Conservation (phyloP, 2,888 invertebrate species). For the Ptychoptera albimana region DNA sequence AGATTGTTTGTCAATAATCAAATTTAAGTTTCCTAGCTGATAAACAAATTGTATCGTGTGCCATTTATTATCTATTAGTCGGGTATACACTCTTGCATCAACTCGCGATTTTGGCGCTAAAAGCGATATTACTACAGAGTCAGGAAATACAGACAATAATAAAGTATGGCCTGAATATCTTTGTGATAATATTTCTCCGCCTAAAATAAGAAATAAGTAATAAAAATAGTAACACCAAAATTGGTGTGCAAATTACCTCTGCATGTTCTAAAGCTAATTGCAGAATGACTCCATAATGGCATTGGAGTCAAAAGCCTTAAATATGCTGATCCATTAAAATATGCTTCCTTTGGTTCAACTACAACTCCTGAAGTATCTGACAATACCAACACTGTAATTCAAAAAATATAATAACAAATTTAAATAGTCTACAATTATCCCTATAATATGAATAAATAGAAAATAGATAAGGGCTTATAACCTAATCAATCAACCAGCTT, state of each 20-base stretch:
- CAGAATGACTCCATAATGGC: slow-evolving; percentile 63
- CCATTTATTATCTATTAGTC: slow-evolving; percentile 67
- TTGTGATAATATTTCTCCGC: slow-evolving; percentile 55
- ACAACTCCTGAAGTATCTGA: background rate
- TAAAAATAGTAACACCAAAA: background rate
- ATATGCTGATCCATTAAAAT: slow-evolving; percentile 68
- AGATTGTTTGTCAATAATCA: slow-evolving; percentile 27
- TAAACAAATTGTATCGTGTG: slow-evolving; percentile 37
- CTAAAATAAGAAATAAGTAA: slow-evolving; percentile 24
- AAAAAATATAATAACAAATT: no score
- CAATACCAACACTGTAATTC: background rate
- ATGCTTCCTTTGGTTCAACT: slow-evolving; percentile 57
- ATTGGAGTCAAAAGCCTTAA: slow-evolving; percentile 55
- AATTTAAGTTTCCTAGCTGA: slow-evolving; percentile 28
- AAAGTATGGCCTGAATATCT: slow-evolving; percentile 45
- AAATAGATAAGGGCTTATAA: no score
- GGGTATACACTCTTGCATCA: slow-evolving; percentile 48
- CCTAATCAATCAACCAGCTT: no score
- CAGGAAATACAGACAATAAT: slow-evolving; percentile 41
- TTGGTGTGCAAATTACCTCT: slow-evolving; percentile 37
- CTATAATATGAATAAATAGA: no score
- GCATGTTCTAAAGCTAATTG: slow-evolving; percentile 69
- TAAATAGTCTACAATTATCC: no score
- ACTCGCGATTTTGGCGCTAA: slow-evolving; percentile 36
- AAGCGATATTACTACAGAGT: slow-evolving; percentile 42